A percentile compares a stretch with the other conserved stretches of the same genome.
Evolutionary conservation across 2,888 invertebrate species (phyloP).

Genomic region (Yponomeuta malinellus): DNA sequence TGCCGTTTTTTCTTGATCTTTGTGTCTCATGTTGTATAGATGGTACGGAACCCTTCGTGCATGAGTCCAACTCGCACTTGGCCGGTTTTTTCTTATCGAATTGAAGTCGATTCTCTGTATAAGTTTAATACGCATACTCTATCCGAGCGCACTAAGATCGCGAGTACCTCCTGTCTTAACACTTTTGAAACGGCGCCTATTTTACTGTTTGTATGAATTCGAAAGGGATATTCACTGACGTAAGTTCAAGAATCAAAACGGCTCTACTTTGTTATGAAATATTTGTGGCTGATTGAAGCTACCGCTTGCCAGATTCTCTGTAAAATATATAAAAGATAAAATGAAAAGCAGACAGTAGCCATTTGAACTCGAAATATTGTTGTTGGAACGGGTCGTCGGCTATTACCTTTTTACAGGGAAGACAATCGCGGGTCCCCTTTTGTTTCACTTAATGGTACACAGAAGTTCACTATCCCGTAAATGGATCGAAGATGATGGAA

Average conservation of each 20-base stretch:
- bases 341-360: background rate
- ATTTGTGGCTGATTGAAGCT: background rate
- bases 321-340: too few relatives aligned
- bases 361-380: background rate
- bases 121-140: background rate
- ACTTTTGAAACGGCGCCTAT: too few relatives aligned
- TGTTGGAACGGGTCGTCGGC: background rate
- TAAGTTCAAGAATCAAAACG: too few relatives aligned
- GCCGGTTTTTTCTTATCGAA: too few relatives aligned
- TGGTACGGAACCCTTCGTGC: too few relatives aligned
- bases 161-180: too few relatives aligned
- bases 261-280: too few relatives aligned
- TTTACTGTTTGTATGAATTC: too few relatives aligned
- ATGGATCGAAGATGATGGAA: conserved; percentile 1
- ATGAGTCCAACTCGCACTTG: too few relatives aligned
- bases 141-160: background rate
- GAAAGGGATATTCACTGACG: too few relatives aligned
- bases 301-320: background rate
- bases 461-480: conserved; percentile 1
- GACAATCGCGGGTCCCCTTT: background rate
- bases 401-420: background rate
- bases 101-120: background rate
- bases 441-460: conserved; percentile 1
- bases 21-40: too few relatives aligned
- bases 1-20: too few relatives aligned